Base-by-base conservation (phyloP, 2,888 invertebrate genomes). In the Heliconius aoede region DNA sequence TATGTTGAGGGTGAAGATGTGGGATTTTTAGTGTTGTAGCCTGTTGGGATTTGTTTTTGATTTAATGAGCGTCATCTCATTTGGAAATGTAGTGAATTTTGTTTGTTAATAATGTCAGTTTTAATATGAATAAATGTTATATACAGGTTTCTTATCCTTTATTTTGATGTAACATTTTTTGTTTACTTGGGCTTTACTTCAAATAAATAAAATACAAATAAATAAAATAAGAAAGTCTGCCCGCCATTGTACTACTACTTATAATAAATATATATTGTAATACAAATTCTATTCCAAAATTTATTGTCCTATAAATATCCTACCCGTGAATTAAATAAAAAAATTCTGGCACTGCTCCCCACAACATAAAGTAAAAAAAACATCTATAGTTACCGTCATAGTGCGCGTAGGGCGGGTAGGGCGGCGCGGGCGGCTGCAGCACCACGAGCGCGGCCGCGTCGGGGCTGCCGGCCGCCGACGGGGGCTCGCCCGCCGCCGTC, bases 381-480 rank as follows among this genome's bases (percentile, higher is more conserved):
- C 3, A 46, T 0, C 18, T 7, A 1, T 1, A 2, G 91, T 90
- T 82, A 94, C 94, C 92, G 82, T 94, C 94, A 81, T 94, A 94
- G 84, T 94, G 94, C 55, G 93, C 93, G 82, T 92, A 93, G 4
- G 94, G 93, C 73, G 94, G 92, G 83, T 94, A 93, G 4, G 94
- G 94, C 51, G 92, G 94, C 73, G 93, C 93, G 65, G 94, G 94
- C 0, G 94, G 94, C 80, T 94, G 93, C 18, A 94, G 84, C 58
- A 94, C 94, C 13, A 92, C 93, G 76, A 93, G 85, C 26, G 94
- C 94, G 1, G 94, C 93, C 1, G 94, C 93, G 81, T 94, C 94
- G 28, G 94, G 94, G 78, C 93, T 94, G 51, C 93, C 93, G 0
- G 94, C 94, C 1, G 93, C 94, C 1, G 94, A 94, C 0, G 94